Evolutionary conservation across 1,140 invertebrate species (phyloP), one percentile per base, ranked within the genome.

Genomic region (Steinernema khuongi): DNA sequence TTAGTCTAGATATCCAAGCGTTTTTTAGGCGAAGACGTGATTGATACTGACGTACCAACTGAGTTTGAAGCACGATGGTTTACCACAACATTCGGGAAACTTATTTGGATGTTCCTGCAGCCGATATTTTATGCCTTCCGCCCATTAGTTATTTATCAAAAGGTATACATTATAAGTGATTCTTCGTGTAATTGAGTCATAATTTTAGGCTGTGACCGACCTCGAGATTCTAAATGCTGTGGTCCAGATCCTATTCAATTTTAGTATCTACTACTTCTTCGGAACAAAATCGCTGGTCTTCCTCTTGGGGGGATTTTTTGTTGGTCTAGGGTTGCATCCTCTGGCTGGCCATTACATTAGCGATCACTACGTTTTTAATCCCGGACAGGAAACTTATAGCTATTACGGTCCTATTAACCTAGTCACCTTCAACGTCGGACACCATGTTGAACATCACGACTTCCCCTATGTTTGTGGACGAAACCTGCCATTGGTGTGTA

Each of bases 281-380:
- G 92, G 93, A 77, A 90, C 90, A 26, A 91, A 91, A 86, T 89
- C 93, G 0, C 79, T 99, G 29, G 88, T 90, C 0, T 99, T 98
- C 86, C 87, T 99, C 67, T 83, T 96, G 14, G 86, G 50, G 19
- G 77, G 77, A 43, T 93, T 93, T 26, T 83, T 97, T 30, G 87
- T 99, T 87, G 93, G 94, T 0, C 96, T 97, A 91, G 95, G 96
- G 0, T 83, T 97, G 1, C 96, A 99, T 89, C 96, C 96, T 7
- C 92, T 98, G 11, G 95, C 96, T 60, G 96, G 94, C 0, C 96
- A 99, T 86, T 99, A 98, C 83, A 92, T 99, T 81, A 96, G 94
- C 0, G 96, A 99, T 81, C 96, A 99, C 88, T 98, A 98, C 86
- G 97, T 98, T 93, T 98, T 96, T 85, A 71, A 70, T 22, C 60